Base-by-base conservation (phyloP, 2,797 vertebrate genomes). In the Oryzias dopingdopingensis region DNA sequence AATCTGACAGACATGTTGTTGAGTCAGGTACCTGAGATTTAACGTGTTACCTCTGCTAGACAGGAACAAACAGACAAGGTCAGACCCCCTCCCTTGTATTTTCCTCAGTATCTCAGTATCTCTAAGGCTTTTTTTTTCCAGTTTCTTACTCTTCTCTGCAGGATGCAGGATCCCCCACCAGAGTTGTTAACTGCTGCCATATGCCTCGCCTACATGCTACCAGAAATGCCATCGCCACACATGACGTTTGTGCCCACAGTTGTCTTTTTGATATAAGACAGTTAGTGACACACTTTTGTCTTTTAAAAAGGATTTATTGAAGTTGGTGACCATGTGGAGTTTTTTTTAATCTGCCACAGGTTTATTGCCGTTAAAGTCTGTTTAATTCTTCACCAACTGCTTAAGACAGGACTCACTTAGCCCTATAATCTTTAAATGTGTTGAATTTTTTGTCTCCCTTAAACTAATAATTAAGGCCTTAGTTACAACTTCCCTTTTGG, bases 291-390 rank as follows among this genome's bases (percentile, higher is more conserved):
- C 37, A 56, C 50, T 42, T 12, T 54, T 77, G 64, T 56, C 60
- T 71, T 49, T 64, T 81, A 52, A 69, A 70, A 24, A 29, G 74
- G 80, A 86, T 82, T 77, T 82, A 70, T 82, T 76, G 6, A 65
- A 69, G 65, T 81, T 67, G 17, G 53, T 60, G 40, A 14, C 5
- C 26, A 7, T 26, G 26, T 26, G 6, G 26, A 26, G 26, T 26
- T 26, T 26, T 26, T 26, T 26, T 26, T 68, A 74, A 79, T 82
- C 76, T 48, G 13, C 59, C 20, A 52, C 62, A 42, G 77, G 42
- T 76, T 77, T 64, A 67, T 16, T 13, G 40, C 62, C 61, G 13
- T 57, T 70, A 56, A 22, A 50, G 23, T 47, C 52, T 1, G 49
- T 32, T 45, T 53, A 7, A 0, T 24, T 15, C 14, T 0, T 49